Conservation (phyloP, 2,113 vertebrate species). For the Coptodon bakossiorum region DNA sequence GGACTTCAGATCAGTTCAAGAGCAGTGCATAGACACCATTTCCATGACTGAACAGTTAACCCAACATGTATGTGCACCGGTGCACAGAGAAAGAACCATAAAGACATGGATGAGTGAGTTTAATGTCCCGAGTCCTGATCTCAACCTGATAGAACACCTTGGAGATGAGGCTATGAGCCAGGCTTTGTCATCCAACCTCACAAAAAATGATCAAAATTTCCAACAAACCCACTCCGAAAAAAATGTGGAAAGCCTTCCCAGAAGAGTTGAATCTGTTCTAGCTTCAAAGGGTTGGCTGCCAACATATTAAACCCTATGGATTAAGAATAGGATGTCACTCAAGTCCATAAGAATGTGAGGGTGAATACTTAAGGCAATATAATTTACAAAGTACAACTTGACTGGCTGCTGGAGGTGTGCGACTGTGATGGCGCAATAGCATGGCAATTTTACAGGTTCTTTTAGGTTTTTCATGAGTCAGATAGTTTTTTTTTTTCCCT, state of each 20-base stretch:
- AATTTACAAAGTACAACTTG: not conserved
- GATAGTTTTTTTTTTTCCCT: not conserved
- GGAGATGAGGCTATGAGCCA: not conserved
- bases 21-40: not conserved
- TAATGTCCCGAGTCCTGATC: not conserved
- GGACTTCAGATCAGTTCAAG: not conserved
- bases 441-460: not conserved
- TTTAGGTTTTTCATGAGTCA: not conserved
- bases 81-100: not conserved
- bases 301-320: not conserved
- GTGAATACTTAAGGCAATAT: not conserved
- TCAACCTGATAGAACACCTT: not conserved
- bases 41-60: not conserved
- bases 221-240: accelerated
- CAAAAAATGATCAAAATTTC: not conserved
- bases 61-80: not conserved
- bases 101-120: not conserved
- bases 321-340: not conserved
- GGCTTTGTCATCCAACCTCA: not conserved
- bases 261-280: not conserved
- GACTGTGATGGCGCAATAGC: not conserved
- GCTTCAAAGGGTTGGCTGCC: not conserved
- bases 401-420: accelerated
- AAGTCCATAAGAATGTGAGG: not conserved
- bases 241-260: not conserved